Conservation (phyloP, 2,797 vertebrate genomes). For the Coregonus ussuriensis region DNA sequence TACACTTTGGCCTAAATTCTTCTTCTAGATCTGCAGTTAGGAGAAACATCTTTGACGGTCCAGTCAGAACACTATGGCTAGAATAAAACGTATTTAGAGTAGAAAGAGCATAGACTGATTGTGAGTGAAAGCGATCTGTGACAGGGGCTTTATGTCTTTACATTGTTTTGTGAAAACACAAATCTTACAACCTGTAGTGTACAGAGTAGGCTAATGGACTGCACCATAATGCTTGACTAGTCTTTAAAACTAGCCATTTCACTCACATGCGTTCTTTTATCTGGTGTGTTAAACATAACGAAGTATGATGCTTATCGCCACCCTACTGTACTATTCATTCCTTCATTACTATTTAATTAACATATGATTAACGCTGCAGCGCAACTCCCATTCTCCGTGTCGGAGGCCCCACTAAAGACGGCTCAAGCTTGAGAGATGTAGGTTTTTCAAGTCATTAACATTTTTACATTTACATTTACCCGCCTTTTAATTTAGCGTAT, state of each 20-base stretch:
- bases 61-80: background rate
- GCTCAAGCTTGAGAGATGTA: constrained; percentile 94
- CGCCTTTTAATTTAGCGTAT: constrained; percentile 99
- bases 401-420: constrained; percentile 91
- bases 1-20: background rate
- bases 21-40: background rate
- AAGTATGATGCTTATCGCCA: constrained; percentile 88
- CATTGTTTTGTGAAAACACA: constrained; percentile 36
- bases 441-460: constrained; percentile 96
- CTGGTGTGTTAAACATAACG: constrained; percentile 84
- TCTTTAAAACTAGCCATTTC: constrained; percentile 83
- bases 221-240: constrained; percentile 46
- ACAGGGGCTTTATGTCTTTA: constrained; percentile 1
- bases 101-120: background rate
- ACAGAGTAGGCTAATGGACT: constrained; percentile 1
- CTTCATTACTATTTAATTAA: constrained; percentile 99
- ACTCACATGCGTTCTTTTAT: constrained; percentile 75
- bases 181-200: constrained; percentile 29
- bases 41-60: background rate
- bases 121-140: background rate
- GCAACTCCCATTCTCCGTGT: constrained; percentile 92
- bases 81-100: background rate
- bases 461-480: constrained; percentile 99
- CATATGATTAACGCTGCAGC: constrained; percentile 95
- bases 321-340: constrained; percentile 92